A percentile compares a stretch with the other conserved stretches of the same genome.
Evolutionary conservation across 64 coral and sea anemone genomes (phyloP).

Genomic region (Astreopora myriophthalma): DNA sequence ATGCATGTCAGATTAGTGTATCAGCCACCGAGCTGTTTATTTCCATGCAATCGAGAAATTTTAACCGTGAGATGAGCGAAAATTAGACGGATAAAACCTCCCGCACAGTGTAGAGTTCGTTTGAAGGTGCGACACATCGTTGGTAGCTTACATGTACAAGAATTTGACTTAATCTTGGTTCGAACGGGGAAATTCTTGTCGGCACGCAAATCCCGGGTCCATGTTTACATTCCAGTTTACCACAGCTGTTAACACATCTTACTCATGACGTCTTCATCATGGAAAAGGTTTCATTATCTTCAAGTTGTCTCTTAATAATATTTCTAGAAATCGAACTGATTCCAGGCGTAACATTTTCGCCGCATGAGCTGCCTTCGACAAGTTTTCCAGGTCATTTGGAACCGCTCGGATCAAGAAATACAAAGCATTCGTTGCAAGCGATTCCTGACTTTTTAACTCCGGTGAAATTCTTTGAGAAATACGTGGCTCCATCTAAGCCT

Average conservation of each 20-base stretch:
- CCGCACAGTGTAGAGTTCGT: too few relatives aligned
- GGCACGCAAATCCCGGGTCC: not conserved
- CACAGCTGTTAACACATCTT: not conserved
- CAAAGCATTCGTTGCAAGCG: conserved; percentile 61
- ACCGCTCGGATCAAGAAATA: conserved; percentile 74
- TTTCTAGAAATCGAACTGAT: not conserved
- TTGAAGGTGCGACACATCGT: not conserved
- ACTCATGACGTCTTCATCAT: not conserved
- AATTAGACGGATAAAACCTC: too few relatives aligned
- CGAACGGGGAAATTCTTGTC: not conserved
- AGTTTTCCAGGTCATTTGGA: conserved; percentile 82
- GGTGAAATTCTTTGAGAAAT: conserved; percentile 77
- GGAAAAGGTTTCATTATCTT: not conserved
- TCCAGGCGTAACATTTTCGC: conserved; percentile 4
- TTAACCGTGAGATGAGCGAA: too few relatives aligned
- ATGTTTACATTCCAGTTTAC: not conserved
- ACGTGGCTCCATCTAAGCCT: conserved; percentile 66
- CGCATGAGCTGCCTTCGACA: not conserved
- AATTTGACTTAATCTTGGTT: not conserved
- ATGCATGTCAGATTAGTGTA: too few relatives aligned
- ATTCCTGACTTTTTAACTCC: conserved; percentile 72
- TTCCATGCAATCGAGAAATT: too few relatives aligned
- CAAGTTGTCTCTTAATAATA: not conserved
- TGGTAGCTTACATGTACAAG: not conserved
- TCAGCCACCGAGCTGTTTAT: too few relatives aligned